Conservation (phyloP, 2,113 vertebrate genomes). For the Cinclus cinclus region DNA sequence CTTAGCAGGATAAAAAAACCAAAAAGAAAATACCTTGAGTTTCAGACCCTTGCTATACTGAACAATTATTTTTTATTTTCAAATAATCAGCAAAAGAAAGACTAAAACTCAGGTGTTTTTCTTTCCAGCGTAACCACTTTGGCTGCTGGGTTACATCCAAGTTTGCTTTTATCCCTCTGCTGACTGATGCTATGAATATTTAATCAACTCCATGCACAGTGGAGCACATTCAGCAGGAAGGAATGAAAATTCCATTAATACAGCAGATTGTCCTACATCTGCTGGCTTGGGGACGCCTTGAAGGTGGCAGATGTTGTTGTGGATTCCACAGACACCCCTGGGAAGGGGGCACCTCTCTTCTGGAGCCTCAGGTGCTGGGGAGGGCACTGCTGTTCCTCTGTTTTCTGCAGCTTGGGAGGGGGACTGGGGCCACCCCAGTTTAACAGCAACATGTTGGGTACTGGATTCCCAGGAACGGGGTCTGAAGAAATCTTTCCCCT, state of each 20-base stretch:
- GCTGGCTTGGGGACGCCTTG: slow-evolving; percentile 26
- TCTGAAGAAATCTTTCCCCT: not conserved
- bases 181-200: slow-evolving; percentile 59
- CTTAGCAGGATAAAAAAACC: not conserved
- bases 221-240: slow-evolving; percentile 35
- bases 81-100: not conserved
- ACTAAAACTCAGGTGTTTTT: not conserved
- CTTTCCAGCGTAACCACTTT: not conserved
- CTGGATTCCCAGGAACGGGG: not conserved
- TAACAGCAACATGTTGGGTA: not conserved
- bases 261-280: slow-evolving; percentile 18
- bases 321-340: not conserved
- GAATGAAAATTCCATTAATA: slow-evolving; percentile 13
- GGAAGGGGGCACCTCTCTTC: not conserved
- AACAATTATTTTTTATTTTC: not conserved
- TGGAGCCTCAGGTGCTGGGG: not conserved
- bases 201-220: slow-evolving; percentile 5
- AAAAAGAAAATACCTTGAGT: not conserved
- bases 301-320: not conserved
- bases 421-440: not conserved
- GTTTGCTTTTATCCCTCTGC: slow-evolving; percentile 56
- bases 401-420: not conserved
- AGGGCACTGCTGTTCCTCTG: not conserved
- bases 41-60: not conserved
- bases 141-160: slow-evolving; percentile 16